Evolutionary conservation across 2,113 vertebrate genomes (phyloP).

Genomic region (Pomatostomus ruficeps): DNA sequence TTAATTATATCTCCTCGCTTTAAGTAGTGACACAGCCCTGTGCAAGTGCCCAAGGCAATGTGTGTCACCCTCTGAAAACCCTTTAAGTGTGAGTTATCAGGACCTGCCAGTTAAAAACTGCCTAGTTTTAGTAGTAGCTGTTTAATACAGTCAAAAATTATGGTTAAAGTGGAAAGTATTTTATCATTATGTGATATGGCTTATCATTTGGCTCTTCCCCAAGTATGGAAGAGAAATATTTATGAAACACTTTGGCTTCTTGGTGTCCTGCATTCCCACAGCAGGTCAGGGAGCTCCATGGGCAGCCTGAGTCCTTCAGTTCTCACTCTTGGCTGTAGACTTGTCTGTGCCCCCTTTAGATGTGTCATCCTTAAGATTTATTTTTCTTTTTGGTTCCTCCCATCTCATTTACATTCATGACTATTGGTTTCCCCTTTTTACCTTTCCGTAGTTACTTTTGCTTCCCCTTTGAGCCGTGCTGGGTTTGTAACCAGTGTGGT

Average conservation of each 20-base stretch:
- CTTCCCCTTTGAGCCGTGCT: background rate
- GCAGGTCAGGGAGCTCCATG: background rate
- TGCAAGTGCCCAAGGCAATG: background rate
- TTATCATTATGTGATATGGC: background rate
- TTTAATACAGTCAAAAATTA: background rate
- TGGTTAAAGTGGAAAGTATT: background rate
- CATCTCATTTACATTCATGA: background rate
- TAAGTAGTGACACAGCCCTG: background rate
- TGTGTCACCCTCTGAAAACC: background rate
- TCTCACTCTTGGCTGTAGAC: background rate
- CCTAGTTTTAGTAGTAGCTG: background rate
- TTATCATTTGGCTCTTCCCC: constrained; percentile 20
- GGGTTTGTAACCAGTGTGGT: background rate
- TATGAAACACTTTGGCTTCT: background rate
- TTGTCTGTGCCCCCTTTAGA: background rate
- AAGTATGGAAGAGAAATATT: background rate
- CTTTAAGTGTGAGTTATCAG: background rate
- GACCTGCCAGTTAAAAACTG: background rate
- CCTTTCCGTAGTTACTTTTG: background rate
- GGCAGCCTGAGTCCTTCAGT: accelerated
- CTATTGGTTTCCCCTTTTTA: background rate
- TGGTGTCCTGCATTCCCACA: accelerated
- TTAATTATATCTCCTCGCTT: background rate
- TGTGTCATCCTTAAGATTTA: background rate
- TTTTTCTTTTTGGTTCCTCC: background rate